Evolutionary conservation across 2,888 invertebrate species (phyloP).

Genomic region (Papilio protenor): DNA sequence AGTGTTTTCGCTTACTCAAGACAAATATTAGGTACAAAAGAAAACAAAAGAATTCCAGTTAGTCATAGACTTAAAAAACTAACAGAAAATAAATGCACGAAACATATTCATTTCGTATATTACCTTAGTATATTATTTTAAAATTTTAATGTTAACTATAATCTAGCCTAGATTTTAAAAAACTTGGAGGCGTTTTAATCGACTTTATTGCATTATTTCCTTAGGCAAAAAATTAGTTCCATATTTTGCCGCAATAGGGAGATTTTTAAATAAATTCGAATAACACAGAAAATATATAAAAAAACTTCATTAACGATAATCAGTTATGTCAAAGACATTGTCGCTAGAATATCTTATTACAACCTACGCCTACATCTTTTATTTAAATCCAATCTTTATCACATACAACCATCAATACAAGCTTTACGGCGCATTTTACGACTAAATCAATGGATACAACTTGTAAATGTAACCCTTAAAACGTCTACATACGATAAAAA

Average conservation of each 20-base stretch:
- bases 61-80: neutral
- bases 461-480: slow-evolving; percentile 75
- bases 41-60: neutral
- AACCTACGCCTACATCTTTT: slow-evolving; percentile 53
- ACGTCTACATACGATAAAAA: slow-evolving; percentile 63
- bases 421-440: slow-evolving; percentile 73
- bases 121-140: too few relatives aligned
- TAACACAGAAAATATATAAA: neutral
- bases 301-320: slow-evolving; percentile 30
- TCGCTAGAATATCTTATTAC: slow-evolving; percentile 42
- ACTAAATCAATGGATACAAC: slow-evolving; percentile 77
- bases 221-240: too few relatives aligned
- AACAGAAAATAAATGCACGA: too few relatives aligned
- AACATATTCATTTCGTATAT: too few relatives aligned
- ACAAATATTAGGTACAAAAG: neutral
- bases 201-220: too few relatives aligned
- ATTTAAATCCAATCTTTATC: slow-evolving; percentile 71
- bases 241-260: too few relatives aligned
- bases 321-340: slow-evolving; percentile 22
- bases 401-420: slow-evolving; percentile 66
- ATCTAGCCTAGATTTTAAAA: too few relatives aligned
- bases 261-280: slow-evolving; percentile 18
- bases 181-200: too few relatives aligned
- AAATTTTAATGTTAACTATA: too few relatives aligned
- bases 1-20: neutral